Evolutionary conservation across 2,113 vertebrate genomes (phyloP).

Genomic region (Mus spicilegus): DNA sequence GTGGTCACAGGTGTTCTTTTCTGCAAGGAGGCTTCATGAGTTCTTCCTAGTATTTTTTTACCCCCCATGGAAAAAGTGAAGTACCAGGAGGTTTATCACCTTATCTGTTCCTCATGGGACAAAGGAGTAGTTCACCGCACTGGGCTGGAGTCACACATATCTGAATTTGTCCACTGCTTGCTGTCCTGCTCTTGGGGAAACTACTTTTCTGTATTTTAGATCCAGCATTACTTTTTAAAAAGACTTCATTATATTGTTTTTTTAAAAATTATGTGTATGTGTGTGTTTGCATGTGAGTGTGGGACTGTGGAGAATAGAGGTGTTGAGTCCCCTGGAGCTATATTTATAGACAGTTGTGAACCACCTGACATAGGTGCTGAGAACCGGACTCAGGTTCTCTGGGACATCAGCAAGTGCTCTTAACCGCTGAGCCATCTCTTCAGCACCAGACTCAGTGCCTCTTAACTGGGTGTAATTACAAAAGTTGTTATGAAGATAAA

Average conservation of each 20-base stretch:
- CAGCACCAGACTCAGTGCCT: neutral
- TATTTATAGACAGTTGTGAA: neutral
- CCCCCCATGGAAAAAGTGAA: neutral
- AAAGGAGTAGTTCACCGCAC: neutral
- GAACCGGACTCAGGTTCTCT: neutral
- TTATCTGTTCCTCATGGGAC: neutral
- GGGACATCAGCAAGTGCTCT: neutral
- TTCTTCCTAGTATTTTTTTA: neutral
- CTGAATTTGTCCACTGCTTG: neutral
- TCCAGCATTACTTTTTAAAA: neutral
- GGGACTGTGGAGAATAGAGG: neutral
- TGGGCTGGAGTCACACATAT: neutral
- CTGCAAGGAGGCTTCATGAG: neutral
- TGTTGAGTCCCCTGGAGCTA: neutral
- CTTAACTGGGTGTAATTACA: neutral
- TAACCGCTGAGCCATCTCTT: neutral
- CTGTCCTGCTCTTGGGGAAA: neutral
- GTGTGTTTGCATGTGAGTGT: neutral
- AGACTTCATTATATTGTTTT: neutral
- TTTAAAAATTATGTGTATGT: neutral
- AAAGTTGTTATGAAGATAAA: neutral
- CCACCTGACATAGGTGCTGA: too few relatives aligned
- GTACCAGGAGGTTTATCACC: neutral
- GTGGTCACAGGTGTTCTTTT: neutral
- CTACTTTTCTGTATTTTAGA: neutral